Evolutionary conservation across 2,888 invertebrate genomes (phyloP), one percentile per base, ranked within the genome.

Genomic region (Tinea trinotella): DNA sequence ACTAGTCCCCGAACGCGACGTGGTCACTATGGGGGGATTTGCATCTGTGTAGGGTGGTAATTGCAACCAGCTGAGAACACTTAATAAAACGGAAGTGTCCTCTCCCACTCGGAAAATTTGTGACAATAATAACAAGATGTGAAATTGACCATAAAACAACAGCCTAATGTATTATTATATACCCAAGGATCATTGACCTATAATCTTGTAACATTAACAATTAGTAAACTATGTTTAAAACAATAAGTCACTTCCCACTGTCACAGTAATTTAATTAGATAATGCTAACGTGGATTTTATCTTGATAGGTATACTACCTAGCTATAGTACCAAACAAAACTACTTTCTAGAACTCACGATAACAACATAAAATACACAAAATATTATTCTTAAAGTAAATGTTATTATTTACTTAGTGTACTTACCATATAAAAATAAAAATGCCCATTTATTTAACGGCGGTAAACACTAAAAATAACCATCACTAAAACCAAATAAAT

Each of bases 281-380:
- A 48, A 48, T 48, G 48, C 20, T 19, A 48, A 48, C 48, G 48
- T 48, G 48, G 48, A 48, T 20, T 48, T 48, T 40, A 40, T 40
- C 40, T 40, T 13, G 40, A 40, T 15, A 15, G 15, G 13, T 15
- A 40, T 7, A 40, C n/a, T 40, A 40, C 40, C 6, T 40, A 40
- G 40, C 7, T 40, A 40, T 40, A 13, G 7, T 30, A 13, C 40
- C 2, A 4, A 4, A 40, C 13, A 13, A 40, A 40, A 13, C 2
- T 12, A 40, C 13, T n/a, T 40, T 40, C 40, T 40, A 40, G 40
- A 40, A 40, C 13, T 4, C 12, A 13, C 15, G 10, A 2, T 40
- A 40, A 15, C 12, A 40, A n/a, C 40, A 13, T n/a, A n/a, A 15
- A 6, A n/a, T 40, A n/a, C 6, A 6, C 3, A 3, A 2, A 40